phyloP scores from a whole-genome alignment of 2,888 invertebrate genomes.

The Labia minor region DNA sequence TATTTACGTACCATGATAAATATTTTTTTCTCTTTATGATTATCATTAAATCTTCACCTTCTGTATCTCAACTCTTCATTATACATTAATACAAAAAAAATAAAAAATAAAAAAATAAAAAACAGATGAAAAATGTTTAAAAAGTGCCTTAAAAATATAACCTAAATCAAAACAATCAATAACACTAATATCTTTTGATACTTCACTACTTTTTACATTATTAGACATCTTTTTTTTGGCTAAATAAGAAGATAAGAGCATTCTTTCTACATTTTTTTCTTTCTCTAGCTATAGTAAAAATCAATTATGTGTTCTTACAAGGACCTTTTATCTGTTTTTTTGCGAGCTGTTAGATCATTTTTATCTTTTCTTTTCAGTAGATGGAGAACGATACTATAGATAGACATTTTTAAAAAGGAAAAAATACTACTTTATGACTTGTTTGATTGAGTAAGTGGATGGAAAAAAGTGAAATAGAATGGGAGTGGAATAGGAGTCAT shows the following conservation, averaged over 20 bases:
- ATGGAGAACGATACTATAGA: neutral
- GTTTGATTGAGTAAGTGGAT: too few species aligned
- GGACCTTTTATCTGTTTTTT: neutral
- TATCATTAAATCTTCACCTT: too few species aligned
- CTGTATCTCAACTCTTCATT: too few species aligned
- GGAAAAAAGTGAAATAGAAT: too few species aligned
- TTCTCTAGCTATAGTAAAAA: neutral
- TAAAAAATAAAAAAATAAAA: too few species aligned
- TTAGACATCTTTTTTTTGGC: too few species aligned
- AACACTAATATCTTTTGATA: neutral
- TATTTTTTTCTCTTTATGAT: too few species aligned
- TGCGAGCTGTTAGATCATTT: neutral
- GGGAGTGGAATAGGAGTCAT: too few species aligned
- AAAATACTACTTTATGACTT: neutral
- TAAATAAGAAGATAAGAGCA: neutral
- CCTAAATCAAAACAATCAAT: neutral
- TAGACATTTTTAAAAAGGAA: neutral
- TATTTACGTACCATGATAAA: too few species aligned
- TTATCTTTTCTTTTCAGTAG: neutral
- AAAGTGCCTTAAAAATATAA: neutral
- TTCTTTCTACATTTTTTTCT: neutral
- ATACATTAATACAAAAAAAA: too few species aligned
- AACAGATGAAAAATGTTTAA: too few species aligned
- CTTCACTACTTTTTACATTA: too few species aligned
- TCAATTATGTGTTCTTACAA: neutral